Evolutionary conservation across 2,797 vertebrate genomes (phyloP).

Genomic region (Cyclura pinguis): DNA sequence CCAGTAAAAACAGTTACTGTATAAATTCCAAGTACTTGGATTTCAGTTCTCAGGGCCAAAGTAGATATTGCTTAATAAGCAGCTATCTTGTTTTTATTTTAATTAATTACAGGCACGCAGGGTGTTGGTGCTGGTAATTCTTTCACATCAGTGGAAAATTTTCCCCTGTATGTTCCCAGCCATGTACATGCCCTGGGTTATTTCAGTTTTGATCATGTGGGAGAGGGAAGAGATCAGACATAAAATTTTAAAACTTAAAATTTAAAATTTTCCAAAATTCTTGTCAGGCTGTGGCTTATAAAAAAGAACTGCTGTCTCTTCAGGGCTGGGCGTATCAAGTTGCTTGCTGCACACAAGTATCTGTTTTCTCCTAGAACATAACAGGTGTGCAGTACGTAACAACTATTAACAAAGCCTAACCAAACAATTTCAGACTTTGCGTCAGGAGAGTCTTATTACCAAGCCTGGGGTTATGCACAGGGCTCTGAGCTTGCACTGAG

Average conservation of each 20-base stretch:
- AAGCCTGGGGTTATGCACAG: not conserved
- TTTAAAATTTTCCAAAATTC: not conserved
- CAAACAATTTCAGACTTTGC: constrained; percentile 1
- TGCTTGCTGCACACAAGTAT: accelerated
- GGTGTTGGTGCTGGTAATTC: not conserved
- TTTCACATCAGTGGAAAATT: not conserved
- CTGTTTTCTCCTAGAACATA: not conserved
- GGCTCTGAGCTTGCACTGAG: not conserved
- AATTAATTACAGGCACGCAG: not conserved
- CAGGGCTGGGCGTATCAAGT: accelerated
- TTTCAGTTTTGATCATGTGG: not conserved
- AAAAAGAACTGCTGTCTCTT: not conserved
- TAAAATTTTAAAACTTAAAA: too few species aligned
- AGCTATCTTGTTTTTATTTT: not conserved
- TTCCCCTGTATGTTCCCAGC: not conserved
- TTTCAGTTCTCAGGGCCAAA: not conserved
- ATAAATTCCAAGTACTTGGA: not conserved
- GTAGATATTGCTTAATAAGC: not conserved
- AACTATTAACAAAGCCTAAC: not conserved
- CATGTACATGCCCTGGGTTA: too few species aligned
- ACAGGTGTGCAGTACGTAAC: not conserved
- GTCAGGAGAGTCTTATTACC: not conserved
- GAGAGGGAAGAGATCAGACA: not conserved
- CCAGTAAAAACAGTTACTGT: not conserved
- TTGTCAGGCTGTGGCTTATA: not conserved